Base-by-base conservation (phyloP, 2,797 vertebrate species). In the Macrochelys suwanniensis region DNA sequence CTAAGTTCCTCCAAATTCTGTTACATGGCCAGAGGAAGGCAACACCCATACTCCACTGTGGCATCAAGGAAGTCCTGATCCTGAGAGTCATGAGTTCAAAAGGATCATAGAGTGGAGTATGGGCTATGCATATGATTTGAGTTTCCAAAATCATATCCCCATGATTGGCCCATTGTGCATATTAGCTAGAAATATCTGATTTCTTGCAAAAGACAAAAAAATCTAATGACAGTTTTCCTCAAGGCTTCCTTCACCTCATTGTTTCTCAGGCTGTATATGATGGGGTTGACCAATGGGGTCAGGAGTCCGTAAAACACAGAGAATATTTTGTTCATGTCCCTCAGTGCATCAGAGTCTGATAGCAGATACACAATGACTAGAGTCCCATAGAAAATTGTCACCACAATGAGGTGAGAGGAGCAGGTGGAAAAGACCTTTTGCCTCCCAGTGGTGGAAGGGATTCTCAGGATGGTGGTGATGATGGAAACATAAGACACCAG, bases 281-380 rank as follows among this genome's bases (percentile, higher is more conserved):
- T 26, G 23, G 95, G 95, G 74, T 95, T 97, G 33, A 76, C 49
- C 51, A 94, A 81, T 2, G 93, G 95, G 1, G 94, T 95, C 79
- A 94, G 84, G 12, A 94, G 42, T 0, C 84, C 93, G 77, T 65
- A 96, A 8, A 31, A 95, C 42, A 76, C 6, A 0, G 94, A 96
- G 47, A 97, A 84, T 61, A 92, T 68, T 82, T 97, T 97, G 80
- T 96, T 95, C 68, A 95, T 42, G 47, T 92, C 26, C 1, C 85
- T 92, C 78, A 93, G 93, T 74, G 84, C 89, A 56, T 91, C 26
- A 23, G 92, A 57, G 1, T 51, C 82, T 15, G 95, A 94, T 23
- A 86, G 81, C 21, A 96, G 80, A 6, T 93, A 95, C 90, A 89
- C 91, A 84, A 86, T 91, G 47, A 90, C 80, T 56, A 96, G 84